Evolutionary conservation across 2,113 vertebrate species (phyloP).

Genomic region (Hemiscyllium ocellatum): DNA sequence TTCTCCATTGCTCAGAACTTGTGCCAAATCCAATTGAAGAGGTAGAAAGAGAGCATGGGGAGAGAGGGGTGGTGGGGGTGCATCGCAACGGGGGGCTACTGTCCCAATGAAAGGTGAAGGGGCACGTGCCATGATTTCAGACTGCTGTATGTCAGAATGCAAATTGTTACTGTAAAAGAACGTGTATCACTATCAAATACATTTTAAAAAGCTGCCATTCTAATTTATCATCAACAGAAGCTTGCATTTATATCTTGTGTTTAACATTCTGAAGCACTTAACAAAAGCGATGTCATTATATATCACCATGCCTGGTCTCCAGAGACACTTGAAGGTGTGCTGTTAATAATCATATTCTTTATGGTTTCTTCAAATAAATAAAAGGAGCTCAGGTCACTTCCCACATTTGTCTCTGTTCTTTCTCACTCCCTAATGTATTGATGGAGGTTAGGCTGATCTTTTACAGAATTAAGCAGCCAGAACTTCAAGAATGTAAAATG

Average conservation of each 20-base stretch:
- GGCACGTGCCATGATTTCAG: neutral
- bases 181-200: neutral
- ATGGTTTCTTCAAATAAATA: conserved; percentile 21
- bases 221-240: neutral
- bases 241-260: neutral
- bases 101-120: neutral
- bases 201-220: neutral
- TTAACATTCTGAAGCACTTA: neutral
- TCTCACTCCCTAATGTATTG: neutral
- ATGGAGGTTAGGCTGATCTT: neutral
- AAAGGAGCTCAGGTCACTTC: conserved; percentile 24
- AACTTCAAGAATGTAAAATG: neutral
- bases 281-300: neutral
- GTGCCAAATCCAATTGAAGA: neutral
- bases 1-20: neutral
- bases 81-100: neutral
- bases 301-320: neutral
- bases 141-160: neutral
- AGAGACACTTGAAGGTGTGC: neutral
- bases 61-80: too few relatives aligned
- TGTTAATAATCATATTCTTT: conserved; percentile 9
- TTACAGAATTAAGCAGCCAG: neutral
- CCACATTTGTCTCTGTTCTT: neutral
- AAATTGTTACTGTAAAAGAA: neutral
- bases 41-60: too few relatives aligned